Percentiles rank a stretch among this genome's conserved stretches.
Evolutionary conservation across 2,797 vertebrate species (phyloP).

Genomic region (Tragopan temminckii): DNA sequence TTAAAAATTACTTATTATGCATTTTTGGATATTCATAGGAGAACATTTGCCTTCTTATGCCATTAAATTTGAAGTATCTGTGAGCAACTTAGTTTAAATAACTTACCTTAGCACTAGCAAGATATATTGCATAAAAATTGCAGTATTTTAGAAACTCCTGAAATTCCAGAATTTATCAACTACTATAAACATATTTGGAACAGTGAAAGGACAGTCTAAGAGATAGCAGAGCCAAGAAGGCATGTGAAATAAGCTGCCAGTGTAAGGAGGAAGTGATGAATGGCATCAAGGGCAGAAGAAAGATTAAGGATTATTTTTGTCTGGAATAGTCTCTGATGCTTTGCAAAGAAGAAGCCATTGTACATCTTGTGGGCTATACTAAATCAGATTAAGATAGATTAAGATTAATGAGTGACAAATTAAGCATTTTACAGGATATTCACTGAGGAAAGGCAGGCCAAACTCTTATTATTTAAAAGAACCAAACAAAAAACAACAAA

Average conservation of each 20-base stretch:
- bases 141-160: background rate
- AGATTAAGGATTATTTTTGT: conserved; percentile 1
- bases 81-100: background rate
- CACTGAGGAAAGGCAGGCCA: background rate
- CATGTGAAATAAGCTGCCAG: background rate
- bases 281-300: background rate
- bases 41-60: background rate
- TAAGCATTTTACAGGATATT: background rate
- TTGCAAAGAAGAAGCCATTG: background rate
- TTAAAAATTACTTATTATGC: background rate
- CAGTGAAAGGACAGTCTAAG: background rate
- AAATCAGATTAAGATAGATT: background rate
- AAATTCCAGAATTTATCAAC: background rate
- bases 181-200: background rate
- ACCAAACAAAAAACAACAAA: no score
- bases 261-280: background rate
- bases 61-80: background rate
- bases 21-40: background rate
- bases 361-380: background rate
- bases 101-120: background rate
- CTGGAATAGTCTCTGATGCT: background rate
- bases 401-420: background rate
- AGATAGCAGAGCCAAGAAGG: background rate
- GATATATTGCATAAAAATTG: background rate
- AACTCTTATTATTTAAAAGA: background rate